Evolutionary conservation across 1,140 invertebrate species (phyloP).

Genomic region (Drosophila bocqueti): DNA sequence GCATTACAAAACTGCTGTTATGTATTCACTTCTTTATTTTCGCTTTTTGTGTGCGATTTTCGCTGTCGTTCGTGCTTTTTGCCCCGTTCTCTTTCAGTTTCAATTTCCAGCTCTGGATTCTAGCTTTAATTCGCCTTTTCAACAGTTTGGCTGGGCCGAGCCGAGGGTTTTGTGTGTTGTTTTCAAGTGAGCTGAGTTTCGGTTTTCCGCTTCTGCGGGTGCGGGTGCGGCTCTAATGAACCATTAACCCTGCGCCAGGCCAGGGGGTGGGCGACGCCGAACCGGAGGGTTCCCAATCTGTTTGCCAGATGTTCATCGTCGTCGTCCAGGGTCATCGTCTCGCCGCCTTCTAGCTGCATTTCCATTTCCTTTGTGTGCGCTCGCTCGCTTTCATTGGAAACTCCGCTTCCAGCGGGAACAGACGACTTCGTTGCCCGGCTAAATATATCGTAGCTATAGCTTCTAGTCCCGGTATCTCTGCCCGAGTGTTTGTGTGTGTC

Average conservation of each 20-base stretch:
- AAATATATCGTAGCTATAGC: constrained; percentile 16
- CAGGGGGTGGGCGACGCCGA: constrained; percentile 12
- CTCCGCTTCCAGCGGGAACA: constrained; percentile 28
- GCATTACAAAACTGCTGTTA: constrained; percentile 79
- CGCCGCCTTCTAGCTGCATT: constrained; percentile 32
- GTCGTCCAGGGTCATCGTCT: constrained; percentile 48
- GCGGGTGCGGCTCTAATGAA: constrained; percentile 62
- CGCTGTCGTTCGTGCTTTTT: constrained; percentile 80
- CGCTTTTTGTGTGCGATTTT: constrained; percentile 66
- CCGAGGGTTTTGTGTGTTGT: constrained; percentile 60
- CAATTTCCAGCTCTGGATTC: constrained; percentile 70
- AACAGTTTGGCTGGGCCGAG: constrained; percentile 56
- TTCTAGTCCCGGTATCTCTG: constrained; percentile 10
- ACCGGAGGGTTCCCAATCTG: constrained; percentile 43
- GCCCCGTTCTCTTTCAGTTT: constrained; percentile 74
- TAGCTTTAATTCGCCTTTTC: constrained; percentile 78
- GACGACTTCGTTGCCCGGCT: constrained; percentile 13
- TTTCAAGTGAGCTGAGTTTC: constrained; percentile 46
- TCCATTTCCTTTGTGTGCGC: constrained; percentile 39
- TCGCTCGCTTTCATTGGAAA: constrained; percentile 44
- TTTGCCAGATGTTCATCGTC: constrained; percentile 56
- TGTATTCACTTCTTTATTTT: constrained; percentile 64
- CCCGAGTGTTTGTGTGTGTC: constrained; percentile 32
- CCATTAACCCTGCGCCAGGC: constrained; percentile 25
- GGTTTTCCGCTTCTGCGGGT: constrained; percentile 53